phyloP scores from a whole-genome alignment of 2,113 vertebrate genomes.

The Tetraodon nigroviridis region DNA sequence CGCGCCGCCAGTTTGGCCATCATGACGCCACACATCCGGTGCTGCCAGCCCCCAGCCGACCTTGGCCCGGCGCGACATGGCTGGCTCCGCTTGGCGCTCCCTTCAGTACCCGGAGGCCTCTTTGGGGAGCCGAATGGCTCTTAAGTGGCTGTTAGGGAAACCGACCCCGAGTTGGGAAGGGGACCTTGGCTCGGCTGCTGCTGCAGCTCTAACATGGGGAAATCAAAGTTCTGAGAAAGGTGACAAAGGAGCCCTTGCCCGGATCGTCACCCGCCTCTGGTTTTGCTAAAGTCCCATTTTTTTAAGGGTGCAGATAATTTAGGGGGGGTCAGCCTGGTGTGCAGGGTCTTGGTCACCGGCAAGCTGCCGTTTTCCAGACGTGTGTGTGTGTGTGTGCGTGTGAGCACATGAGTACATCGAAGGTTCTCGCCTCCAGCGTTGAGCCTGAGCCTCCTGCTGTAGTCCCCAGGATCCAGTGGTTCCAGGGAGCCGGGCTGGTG shows the following conservation, averaged over 20 bases:
- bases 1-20: slow-evolving; percentile 48
- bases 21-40: slow-evolving; percentile 21
- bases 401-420: background rate
- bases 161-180: slow-evolving; percentile 45
- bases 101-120: slow-evolving; percentile 42
- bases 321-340: too few species aligned
- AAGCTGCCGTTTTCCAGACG: slow-evolving; percentile 51
- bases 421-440: slow-evolving; percentile 15
- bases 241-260: slow-evolving; percentile 18
- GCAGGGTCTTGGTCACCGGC: slow-evolving; percentile 49
- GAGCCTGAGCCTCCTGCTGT: slow-evolving; percentile 38
- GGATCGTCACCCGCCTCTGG: background rate
- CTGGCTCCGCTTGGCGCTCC: slow-evolving; percentile 40
- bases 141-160: slow-evolving; percentile 58
- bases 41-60: slow-evolving; percentile 48
- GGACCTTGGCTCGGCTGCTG: slow-evolving; percentile 40
- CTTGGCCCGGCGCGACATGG: slow-evolving; percentile 49
- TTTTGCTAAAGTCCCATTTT: too few species aligned
- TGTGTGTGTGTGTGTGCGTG: too few species aligned
- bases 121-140: slow-evolving; percentile 42
- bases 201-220: slow-evolving; percentile 16
- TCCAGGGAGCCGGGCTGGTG: slow-evolving; percentile 26
- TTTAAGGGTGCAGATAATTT: too few species aligned
- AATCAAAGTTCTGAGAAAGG: slow-evolving; percentile 24
- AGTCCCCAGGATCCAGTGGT: slow-evolving; percentile 58